These are phyloP conservation scores for Daboia siamensis DNA, from an alignment of 2,113 vertebrate species.

Conservation along the genomic window DNA sequence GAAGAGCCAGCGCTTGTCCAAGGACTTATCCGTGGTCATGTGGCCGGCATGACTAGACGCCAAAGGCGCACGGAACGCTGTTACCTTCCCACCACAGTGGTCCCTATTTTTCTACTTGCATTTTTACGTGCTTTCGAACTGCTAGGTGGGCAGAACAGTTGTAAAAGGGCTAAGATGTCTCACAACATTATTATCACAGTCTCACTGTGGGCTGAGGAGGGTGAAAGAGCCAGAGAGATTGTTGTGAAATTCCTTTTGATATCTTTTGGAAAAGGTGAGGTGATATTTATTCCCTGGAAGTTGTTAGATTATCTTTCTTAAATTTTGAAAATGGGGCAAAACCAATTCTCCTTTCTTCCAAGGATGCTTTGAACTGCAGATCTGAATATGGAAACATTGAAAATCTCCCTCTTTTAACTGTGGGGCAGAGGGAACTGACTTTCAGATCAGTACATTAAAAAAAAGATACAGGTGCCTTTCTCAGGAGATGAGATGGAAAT, in stretches of 20 bases:
- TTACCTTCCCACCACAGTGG: too few relatives aligned
- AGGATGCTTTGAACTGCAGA: neutral
- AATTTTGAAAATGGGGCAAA: neutral
- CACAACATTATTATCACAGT: neutral
- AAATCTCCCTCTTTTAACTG: neutral
- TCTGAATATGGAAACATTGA: neutral
- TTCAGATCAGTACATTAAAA: neutral
- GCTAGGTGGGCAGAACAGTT: too few relatives aligned
- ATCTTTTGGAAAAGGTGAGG: neutral
- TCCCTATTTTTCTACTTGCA: too few relatives aligned
- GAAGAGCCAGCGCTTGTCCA: too few relatives aligned
- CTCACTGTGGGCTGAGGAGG: neutral
- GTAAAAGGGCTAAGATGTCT: neutral
- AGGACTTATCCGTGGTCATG: too few relatives aligned
- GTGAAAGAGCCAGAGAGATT: neutral
- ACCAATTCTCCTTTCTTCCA: neutral
- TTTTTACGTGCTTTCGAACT: too few relatives aligned
- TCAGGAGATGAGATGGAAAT: neutral
- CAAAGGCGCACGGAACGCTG: too few relatives aligned
- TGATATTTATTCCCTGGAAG: neutral
- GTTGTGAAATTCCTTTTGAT: neutral
- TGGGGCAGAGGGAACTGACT: neutral
- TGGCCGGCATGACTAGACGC: too few relatives aligned
- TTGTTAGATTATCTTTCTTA: neutral
- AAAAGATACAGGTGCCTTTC: neutral